A percentile compares a stretch with the other conserved stretches of the same genome.
These are phyloP conservation scores for Acanthurus leucopareius DNA, from an alignment of 2,797 vertebrate species.

Conservation along the genomic window DNA sequence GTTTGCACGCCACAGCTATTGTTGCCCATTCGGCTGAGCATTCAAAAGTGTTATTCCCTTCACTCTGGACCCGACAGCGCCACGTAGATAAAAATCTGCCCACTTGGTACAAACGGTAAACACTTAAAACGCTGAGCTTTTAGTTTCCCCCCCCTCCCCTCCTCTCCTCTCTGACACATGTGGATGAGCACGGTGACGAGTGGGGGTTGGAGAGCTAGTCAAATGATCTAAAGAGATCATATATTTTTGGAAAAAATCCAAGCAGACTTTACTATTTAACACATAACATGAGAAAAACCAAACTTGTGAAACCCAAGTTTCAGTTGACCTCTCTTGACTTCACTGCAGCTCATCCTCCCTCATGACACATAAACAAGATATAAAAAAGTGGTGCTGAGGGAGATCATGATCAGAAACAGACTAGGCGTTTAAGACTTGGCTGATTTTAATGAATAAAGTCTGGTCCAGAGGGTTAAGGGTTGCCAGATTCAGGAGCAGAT, in stretches of 20 bases:
- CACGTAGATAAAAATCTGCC: slow-evolving; percentile 90
- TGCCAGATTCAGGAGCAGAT: slow-evolving; percentile 18
- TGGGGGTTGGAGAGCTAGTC: slow-evolving; percentile 34
- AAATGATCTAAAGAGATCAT: slow-evolving; percentile 54
- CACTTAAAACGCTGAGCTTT: slow-evolving; percentile 88
- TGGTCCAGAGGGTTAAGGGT: slow-evolving; percentile 3
- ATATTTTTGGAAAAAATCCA: slow-evolving; percentile 13
- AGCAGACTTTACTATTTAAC: slow-evolving; percentile 43
- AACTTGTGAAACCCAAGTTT: slow-evolving; percentile 24
- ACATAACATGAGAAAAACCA: slow-evolving; percentile 10
- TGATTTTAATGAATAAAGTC: slow-evolving; percentile 35
- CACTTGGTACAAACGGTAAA: slow-evolving; percentile 86
- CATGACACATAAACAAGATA: slow-evolving; percentile 28
- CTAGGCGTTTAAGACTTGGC: slow-evolving; percentile 15
- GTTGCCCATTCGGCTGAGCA: slow-evolving; percentile 87
- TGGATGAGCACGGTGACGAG: slow-evolving; percentile 48
- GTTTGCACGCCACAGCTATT: slow-evolving; percentile 83
- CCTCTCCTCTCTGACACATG: slow-evolving; percentile 68
- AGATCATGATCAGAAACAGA: slow-evolving; percentile 54
- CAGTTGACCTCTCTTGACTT: slow-evolving; percentile 2
- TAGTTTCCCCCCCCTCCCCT: slow-evolving; percentile 70
- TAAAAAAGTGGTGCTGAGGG: slow-evolving; percentile 14
- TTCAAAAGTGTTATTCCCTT: slow-evolving; percentile 87
- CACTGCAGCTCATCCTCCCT: slow-evolving; percentile 47
- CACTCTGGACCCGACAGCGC: slow-evolving; percentile 80